Evolutionary conservation across 1,140 invertebrate genomes (phyloP), one percentile per base, ranked within the genome.

Genomic region (Belonocnema kinseyi): DNA sequence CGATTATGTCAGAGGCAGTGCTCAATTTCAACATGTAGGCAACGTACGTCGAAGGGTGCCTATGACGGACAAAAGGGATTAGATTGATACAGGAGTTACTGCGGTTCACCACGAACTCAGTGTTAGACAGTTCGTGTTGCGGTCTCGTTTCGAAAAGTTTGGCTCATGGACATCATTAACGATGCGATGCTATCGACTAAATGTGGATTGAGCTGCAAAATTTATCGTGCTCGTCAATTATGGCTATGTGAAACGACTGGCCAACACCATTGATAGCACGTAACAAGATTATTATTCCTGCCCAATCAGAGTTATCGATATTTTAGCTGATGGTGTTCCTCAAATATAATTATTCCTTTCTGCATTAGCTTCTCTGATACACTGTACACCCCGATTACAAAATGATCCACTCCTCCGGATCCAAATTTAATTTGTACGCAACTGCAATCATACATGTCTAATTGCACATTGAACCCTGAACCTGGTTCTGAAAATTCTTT

Each of bases 71-170:
- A 8, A 40, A n/a, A 46, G 61, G 16, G 53, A 17, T 17, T 33
- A 16, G 12, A 40, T 46, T 26, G 26, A 33, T 33, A 66, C n/a
- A 66, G 61, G 58, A 72, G 21, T 61, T 50, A 58, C 13, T 80
- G 76, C 50, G 79, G 79, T 80, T 26, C n/a, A 72, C 79, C 79
- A 40, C 79, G 73, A 21, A 72, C 40, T 73, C 70, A 73, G 76
- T 80, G 79, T 77, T 77, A 77, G 79, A 73, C 76, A 80, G 76
- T 77, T 80, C 79, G 79, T 80, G 79, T 80, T 80, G 79, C 51
- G 79, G 79, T 80, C 54, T 75, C 76, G 76, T 74, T 80, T 77
- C 54, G 70, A 80, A 80, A 80, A 80, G 79, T 80, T 80, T 76
- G 33, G 33, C 61, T 40, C 61, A 66, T 16, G 21, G 26, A n/a